phyloP scores from a whole-genome alignment of 2,113 vertebrate genomes.

The Bos javanicus region DNA sequence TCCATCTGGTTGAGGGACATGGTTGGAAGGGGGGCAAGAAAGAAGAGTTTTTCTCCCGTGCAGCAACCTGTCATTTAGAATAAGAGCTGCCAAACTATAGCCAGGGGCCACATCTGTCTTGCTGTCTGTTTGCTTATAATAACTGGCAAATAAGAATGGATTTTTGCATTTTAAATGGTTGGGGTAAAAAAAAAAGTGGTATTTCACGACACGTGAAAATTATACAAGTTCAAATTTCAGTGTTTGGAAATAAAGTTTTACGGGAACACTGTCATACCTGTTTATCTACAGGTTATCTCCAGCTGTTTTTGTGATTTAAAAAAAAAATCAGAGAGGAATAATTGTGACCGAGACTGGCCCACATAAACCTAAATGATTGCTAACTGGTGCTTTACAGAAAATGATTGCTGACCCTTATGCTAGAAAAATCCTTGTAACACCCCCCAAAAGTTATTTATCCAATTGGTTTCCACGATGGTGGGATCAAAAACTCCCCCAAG shows the following conservation, averaged over 20 bases:
- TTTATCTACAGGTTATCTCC: no score
- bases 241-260: background rate
- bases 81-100: background rate
- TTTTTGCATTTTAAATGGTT: background rate
- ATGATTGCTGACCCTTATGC: background rate
- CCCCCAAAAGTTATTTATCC: background rate
- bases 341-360: background rate
- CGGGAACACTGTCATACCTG: background rate
- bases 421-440: background rate
- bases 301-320: background rate
- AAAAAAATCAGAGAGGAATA: background rate
- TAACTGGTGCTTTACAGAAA: background rate
- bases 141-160: background rate
- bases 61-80: no score
- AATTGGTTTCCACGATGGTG: fast-evolving
- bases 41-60: background rate
- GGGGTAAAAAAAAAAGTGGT: background rate
- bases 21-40: fast-evolving
- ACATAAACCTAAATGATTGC: background rate
- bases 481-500: background rate
- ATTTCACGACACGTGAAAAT: background rate
- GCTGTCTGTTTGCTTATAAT: fast-evolving
- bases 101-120: background rate
- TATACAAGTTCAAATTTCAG: background rate
- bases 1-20: background rate